Evolutionary conservation across 2,888 invertebrate species (phyloP), one percentile per base, ranked within the genome.

Genomic region (Laothoe populi): DNA sequence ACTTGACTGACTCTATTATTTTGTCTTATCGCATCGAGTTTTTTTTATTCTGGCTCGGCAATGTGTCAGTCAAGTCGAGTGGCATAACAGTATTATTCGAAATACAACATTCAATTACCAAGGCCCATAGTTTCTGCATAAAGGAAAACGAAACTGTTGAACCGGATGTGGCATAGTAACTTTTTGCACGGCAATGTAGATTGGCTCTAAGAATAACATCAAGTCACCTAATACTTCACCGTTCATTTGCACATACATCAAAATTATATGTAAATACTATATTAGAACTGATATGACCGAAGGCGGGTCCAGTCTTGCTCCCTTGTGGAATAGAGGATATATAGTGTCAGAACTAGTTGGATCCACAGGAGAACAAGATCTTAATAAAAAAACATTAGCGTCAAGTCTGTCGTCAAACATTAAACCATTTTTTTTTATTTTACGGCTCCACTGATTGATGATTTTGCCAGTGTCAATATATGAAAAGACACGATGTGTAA

Each of bases 151-250:
- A 26, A 19, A 31, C 31, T 10, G 26, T 53, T 16, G 7, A 31
- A 31, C 31, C 19, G 53, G 31, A 3, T 31, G 31, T 35, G 35
- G 19, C 63, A 57, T 69, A 66, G 64, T 70, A 45, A 59, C 62
- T 72, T 71, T 69, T 75, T 74, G 75, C 78, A 72, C 76, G 73
- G 60, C 76, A 77, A 62, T 79, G 79, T 77, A 83, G 74, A 78
- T 82, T 81, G 82, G 82, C 79, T 85, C 87, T 88, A 84, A 88
- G 83, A 83, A 83, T 86, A 87, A 86, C 81, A 83, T 83, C 72
- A 73, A 79, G 75, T 78, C 78, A 78, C 78, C 82, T 79, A 78
- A 77, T 74, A 74, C 76, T 73, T 74, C 65, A 73, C 74, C 76
- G 73, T 64, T 67, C 66, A 61, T 62, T 68, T 64, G 63, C 72